Conservation (phyloP, 2,113 vertebrate genomes). For the Illadopsis cleaveri region DNA sequence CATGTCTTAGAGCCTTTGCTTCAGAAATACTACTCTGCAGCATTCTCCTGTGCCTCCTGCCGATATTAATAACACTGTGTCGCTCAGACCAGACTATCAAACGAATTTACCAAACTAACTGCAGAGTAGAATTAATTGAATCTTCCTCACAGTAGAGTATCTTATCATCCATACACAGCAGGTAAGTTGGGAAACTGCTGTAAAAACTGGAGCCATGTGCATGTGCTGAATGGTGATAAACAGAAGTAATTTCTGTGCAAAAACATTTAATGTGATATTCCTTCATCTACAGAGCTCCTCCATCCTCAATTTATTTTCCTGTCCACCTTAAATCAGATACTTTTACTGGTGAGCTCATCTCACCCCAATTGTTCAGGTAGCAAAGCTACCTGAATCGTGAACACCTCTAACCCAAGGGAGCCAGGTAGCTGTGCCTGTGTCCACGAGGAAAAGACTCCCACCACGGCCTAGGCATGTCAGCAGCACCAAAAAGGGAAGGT, state of each 20-base stretch:
- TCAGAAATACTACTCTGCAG: not conserved
- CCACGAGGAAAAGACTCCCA: rapidly evolving
- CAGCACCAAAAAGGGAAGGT: not conserved
- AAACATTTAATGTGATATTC: not conserved
- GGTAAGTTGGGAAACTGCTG: not conserved
- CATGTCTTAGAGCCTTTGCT: not conserved
- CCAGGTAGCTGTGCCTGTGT: no score
- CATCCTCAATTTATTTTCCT: not conserved
- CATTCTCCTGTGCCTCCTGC: constrained; percentile 7
- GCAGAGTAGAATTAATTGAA: constrained; percentile 32
- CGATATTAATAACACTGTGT: not conserved
- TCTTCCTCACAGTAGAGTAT: not conserved
- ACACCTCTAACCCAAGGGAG: not conserved
- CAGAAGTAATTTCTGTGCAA: not conserved
- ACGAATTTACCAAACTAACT: constrained; percentile 11
- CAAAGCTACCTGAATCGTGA: no score
- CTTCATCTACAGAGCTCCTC: not conserved
- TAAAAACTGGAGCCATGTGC: not conserved
- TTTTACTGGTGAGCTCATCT: not conserved
- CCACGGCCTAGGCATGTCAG: rapidly evolving
- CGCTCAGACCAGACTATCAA: not conserved
- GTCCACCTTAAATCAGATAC: not conserved
- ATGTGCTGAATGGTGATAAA: constrained; percentile 8
- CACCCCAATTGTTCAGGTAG: no score
- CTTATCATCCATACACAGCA: not conserved